A percentile compares a stretch with the other conserved stretches of the same genome.
Evolutionary conservation across 2,797 vertebrate genomes (phyloP).

Genomic region (Peromyscus aztecus): DNA sequence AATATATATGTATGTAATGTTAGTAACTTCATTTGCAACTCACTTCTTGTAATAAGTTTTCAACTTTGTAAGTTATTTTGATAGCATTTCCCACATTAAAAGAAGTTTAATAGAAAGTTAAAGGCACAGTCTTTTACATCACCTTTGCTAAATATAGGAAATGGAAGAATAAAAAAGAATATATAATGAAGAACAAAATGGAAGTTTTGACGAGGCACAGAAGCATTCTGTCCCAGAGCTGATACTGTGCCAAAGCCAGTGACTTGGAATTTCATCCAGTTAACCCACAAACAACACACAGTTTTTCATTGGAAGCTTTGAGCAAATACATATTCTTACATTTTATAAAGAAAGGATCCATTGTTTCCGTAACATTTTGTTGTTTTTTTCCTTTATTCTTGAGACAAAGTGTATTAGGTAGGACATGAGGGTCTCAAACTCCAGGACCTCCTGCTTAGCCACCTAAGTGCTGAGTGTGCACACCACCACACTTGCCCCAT

Average conservation of each 20-base stretch:
- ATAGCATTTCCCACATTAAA: neutral
- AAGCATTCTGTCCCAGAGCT: neutral
- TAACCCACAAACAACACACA: neutral
- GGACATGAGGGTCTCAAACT: neutral
- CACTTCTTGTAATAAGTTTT: neutral
- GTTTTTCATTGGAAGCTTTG: neutral
- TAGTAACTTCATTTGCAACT: conserved; percentile 36
- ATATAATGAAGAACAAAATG: neutral
- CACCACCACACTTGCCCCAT: fast-evolving
- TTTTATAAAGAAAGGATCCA: neutral
- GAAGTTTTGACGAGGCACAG: neutral
- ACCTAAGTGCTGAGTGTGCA: neutral
- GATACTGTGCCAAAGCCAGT: neutral
- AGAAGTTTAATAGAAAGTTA: neutral
- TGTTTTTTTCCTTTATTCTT: neutral
- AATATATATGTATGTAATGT: neutral
- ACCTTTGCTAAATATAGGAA: neutral
- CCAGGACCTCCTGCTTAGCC: no score
- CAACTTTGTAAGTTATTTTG: neutral
- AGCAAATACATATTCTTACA: neutral
- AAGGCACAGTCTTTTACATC: neutral
- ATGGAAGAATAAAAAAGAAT: neutral
- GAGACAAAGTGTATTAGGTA: neutral
- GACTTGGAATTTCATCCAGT: neutral
- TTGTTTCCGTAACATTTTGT: neutral